Conservation (phyloP, 2,797 vertebrate species). For the Falco naumanni region DNA sequence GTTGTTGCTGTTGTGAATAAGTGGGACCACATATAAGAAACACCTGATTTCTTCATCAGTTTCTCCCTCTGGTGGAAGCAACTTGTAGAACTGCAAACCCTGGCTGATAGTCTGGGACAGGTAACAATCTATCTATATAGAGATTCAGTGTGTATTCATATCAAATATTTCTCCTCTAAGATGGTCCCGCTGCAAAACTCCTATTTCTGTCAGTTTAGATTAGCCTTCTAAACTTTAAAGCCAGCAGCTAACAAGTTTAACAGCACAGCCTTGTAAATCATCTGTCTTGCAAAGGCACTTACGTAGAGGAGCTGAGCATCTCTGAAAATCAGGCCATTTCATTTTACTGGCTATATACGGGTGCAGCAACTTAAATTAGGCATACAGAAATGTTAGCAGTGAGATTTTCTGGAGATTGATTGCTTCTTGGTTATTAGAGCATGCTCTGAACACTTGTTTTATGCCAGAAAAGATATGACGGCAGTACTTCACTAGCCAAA, state of each 20-base stretch:
- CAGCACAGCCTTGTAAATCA: slow-evolving; percentile 44
- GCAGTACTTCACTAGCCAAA: background rate
- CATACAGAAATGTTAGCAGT: background rate
- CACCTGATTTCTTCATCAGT: background rate
- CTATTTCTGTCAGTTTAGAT: slow-evolving; percentile 39
- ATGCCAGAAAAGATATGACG: background rate
- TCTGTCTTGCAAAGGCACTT: slow-evolving; percentile 30
- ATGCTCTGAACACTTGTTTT: background rate
- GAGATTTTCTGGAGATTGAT: slow-evolving; percentile 27
- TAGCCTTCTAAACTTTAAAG: slow-evolving; percentile 33
- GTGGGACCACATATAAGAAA: background rate
- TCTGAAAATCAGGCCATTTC: slow-evolving; percentile 39
- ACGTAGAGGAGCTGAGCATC: background rate
- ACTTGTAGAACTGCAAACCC: background rate
- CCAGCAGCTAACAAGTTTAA: slow-evolving; percentile 37
- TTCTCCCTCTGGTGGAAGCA: background rate
- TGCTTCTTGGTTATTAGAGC: background rate
- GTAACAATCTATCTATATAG: background rate
- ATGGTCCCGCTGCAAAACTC: background rate
- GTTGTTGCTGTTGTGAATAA: background rate
- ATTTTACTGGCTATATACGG: slow-evolving; percentile 11
- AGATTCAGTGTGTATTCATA: background rate
- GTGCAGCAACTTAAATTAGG: slow-evolving; percentile 10
- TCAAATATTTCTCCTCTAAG: slow-evolving; percentile 3
- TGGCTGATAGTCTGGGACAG: background rate